These are phyloP conservation scores for Phycodurus eques DNA, from an alignment of 2,113 vertebrate species.

Conservation along the genomic window DNA sequence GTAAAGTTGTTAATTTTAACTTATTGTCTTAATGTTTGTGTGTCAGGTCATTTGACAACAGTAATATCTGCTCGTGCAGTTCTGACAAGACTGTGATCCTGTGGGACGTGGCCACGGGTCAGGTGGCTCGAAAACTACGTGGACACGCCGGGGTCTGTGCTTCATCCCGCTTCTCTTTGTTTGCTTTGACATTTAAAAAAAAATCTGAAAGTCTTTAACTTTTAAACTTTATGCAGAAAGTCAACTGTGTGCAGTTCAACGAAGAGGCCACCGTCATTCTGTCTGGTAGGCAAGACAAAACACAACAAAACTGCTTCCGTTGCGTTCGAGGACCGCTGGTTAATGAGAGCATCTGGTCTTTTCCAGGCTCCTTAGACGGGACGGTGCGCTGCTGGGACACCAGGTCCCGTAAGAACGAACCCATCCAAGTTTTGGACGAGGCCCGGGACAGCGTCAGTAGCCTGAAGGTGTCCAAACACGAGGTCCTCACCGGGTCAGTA, in stretches of 20 bases:
- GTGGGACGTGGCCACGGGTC: constrained; percentile 88
- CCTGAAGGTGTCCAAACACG: constrained; percentile 81
- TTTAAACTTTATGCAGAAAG: constrained; percentile 70
- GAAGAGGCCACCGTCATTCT: constrained; percentile 87
- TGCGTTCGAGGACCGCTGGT: not conserved
- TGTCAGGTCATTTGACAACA: constrained; percentile 88
- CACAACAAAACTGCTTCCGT: not conserved
- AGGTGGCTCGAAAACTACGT: constrained; percentile 85
- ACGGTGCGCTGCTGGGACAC: constrained; percentile 89
- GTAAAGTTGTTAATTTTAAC: not conserved
- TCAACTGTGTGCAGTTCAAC: constrained; percentile 91
- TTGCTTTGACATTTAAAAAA: not conserved
- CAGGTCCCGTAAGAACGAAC: constrained; percentile 79
- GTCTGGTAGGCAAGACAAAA: constrained; percentile 76
- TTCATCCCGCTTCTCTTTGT: not conserved
- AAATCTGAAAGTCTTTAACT: not conserved
- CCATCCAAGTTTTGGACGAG: constrained; percentile 84
- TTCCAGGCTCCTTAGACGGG: constrained; percentile 86
- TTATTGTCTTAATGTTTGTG: not conserved
- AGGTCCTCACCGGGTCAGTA: constrained; percentile 86
- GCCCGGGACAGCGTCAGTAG: constrained; percentile 88
- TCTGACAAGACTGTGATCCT: constrained; percentile 87
- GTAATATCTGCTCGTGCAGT: constrained; percentile 85
- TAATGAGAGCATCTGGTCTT: not conserved
- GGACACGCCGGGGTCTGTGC: constrained; percentile 88